phyloP scores from a whole-genome alignment of 2,888 invertebrate species.

The Volucella inanis region DNA sequence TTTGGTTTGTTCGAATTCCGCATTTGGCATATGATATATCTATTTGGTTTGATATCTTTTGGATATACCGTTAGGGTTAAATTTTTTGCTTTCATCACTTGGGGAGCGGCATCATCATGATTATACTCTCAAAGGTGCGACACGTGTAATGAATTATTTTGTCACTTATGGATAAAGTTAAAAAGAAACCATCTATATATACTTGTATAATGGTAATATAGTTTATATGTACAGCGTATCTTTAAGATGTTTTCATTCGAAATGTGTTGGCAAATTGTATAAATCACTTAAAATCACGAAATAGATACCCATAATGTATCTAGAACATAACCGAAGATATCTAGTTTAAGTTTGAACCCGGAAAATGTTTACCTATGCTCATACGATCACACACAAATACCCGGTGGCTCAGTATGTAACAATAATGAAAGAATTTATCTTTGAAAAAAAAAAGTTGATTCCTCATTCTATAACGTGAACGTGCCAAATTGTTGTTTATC shows the following conservation, averaged over 20 bases:
- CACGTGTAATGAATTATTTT: conserved; percentile 18
- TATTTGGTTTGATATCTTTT: conserved; percentile 17
- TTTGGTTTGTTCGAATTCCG: conserved; percentile 2
- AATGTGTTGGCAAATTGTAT: not conserved
- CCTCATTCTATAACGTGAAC: conserved; percentile 64
- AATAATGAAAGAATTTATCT: conserved; percentile 35
- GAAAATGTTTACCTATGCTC: not conserved
- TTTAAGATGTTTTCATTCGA: not conserved
- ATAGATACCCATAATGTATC: conserved; percentile 4
- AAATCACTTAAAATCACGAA: conserved; percentile 23
- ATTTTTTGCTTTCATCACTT: not conserved
- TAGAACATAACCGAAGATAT: not conserved
- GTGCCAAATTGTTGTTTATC: conserved; percentile 56
- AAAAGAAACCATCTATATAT: no score
- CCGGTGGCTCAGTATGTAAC: not conserved
- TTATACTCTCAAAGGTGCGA: not conserved
- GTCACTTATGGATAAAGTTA: not conserved
- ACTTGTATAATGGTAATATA: no score
- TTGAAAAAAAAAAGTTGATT: conserved; percentile 31
- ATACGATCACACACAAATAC: conserved; percentile 38
- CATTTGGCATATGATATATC: not conserved
- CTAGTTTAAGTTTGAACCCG: not conserved
- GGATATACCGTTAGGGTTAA: conserved; percentile 25
- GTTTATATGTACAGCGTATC: not conserved
- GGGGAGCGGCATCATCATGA: conserved; percentile 28